Percentiles rank a stretch among this genome's conserved stretches.
phyloP scores from a whole-genome alignment of 2,113 vertebrate species.

The Lagopus muta region DNA sequence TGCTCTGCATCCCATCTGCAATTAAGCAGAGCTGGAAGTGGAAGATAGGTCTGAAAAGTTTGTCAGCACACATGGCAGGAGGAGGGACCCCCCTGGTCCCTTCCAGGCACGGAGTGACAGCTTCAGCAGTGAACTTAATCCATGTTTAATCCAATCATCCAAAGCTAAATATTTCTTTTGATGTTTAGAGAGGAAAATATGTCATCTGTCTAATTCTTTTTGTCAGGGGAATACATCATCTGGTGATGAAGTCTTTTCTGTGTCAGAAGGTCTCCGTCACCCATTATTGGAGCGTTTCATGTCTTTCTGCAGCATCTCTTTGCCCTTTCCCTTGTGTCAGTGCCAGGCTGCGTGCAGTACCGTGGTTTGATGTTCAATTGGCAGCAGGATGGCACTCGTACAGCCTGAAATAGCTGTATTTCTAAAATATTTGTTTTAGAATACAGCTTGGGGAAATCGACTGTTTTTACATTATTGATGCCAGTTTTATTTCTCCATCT shows the following conservation, averaged over 20 bases:
- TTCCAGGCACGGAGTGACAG: not conserved
- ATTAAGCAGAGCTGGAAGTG: not conserved
- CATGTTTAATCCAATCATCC: conserved; percentile 41
- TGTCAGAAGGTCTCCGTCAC: not conserved
- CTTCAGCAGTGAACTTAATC: conserved; percentile 51
- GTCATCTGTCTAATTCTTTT: conserved; percentile 23
- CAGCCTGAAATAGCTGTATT: not conserved
- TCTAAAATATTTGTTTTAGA: not conserved
- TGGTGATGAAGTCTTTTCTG: not conserved
- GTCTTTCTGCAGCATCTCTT: not conserved
- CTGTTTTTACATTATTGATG: not conserved
- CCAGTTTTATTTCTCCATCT: not conserved
- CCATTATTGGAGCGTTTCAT: not conserved
- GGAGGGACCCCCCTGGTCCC: not conserved
- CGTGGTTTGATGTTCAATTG: not conserved
- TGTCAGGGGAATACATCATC: conserved; percentile 20
- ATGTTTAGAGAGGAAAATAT: conserved; percentile 35
- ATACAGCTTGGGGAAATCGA: not conserved
- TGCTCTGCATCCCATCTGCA: not conserved
- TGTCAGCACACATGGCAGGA: not conserved
- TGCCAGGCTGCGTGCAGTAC: not conserved
- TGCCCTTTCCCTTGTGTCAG: not conserved
- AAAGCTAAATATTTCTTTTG: conserved; percentile 47
- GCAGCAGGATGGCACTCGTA: not conserved
- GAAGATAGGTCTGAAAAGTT: not conserved